phyloP scores from a whole-genome alignment of 2,797 vertebrate genomes.

The Galaxias olidus region DNA sequence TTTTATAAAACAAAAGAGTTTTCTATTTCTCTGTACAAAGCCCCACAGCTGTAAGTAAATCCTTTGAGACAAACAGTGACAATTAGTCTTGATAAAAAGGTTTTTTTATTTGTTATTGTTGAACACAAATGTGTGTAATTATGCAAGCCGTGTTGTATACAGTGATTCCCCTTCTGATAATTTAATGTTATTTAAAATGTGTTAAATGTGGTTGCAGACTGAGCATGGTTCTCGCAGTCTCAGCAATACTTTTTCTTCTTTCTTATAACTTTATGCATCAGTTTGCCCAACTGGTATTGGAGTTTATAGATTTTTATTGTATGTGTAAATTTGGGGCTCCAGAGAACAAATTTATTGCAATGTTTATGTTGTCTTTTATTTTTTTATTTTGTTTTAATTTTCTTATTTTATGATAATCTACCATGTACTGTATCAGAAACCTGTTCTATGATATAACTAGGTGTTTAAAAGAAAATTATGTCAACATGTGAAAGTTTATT shows the following conservation, averaged over 20 bases:
- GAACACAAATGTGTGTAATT: conserved; percentile 76
- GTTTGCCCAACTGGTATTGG: conserved; percentile 81
- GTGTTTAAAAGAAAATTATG: conserved; percentile 66
- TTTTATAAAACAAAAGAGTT: conserved; percentile 42
- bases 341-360: conserved; percentile 82
- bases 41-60: conserved; percentile 73
- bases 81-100: conserved; percentile 61
- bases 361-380: conserved; percentile 78
- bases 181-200: conserved; percentile 83
- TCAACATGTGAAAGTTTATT: conserved; percentile 75
- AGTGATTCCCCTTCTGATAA: conserved; percentile 75
- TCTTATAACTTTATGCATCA: conserved; percentile 74
- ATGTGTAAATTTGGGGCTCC: conserved; percentile 88
- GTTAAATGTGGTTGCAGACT: conserved; percentile 71
- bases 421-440: conserved; percentile 79
- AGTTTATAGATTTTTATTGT: conserved; percentile 83
- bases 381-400: conserved; percentile 68
- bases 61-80: conserved; percentile 63
- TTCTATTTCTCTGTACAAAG: conserved; percentile 68
- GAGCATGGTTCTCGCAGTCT: conserved; percentile 63
- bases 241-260: conserved; percentile 67
- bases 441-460: conserved; percentile 73
- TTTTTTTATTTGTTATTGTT: conserved; percentile 71
- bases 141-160: conserved; percentile 73
- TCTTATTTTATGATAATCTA: conserved; percentile 74